Evolutionary conservation across 2,888 invertebrate species (phyloP).

Genomic region (Trisateles emortualis): DNA sequence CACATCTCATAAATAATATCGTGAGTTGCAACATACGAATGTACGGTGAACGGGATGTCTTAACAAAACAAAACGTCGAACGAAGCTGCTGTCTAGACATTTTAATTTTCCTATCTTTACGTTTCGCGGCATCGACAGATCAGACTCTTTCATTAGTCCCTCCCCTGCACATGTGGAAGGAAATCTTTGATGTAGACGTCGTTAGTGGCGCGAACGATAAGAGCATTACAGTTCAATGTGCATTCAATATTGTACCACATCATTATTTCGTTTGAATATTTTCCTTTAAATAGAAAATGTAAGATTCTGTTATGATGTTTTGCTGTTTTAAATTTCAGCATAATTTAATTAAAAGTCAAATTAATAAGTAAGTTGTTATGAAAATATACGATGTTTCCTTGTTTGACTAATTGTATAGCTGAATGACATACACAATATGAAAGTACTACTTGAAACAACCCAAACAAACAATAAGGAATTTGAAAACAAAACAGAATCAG

Average conservation of each 20-base stretch:
- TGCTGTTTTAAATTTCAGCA: background rate
- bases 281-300: constrained; percentile 23
- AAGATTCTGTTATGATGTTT: background rate
- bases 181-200: constrained; percentile 80
- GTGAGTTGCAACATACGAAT: constrained; percentile 50
- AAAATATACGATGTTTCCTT: too few relatives aligned
- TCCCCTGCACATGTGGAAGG: constrained; percentile 71
- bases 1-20: constrained; percentile 55
- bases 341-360: background rate
- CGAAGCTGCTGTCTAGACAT: constrained; percentile 80
- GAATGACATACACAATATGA: background rate
- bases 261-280: constrained; percentile 57
- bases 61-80: constrained; percentile 71
- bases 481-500: constrained; percentile 56
- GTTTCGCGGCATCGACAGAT: constrained; percentile 74
- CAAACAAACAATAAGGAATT: constrained; percentile 46
- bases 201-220: constrained; percentile 72
- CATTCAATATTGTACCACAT: constrained; percentile 51
- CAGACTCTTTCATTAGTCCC: constrained; percentile 77
- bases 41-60: constrained; percentile 51
- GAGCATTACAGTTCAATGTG: constrained; percentile 65
- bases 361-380: background rate
- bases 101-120: constrained; percentile 85
- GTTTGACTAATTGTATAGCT: background rate
- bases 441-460: background rate